These are phyloP conservation scores for Nemopilema nomurai DNA, from an alignment of 30 jellyfish, hydroid and myxozoan species.

Conservation along the genomic window DNA sequence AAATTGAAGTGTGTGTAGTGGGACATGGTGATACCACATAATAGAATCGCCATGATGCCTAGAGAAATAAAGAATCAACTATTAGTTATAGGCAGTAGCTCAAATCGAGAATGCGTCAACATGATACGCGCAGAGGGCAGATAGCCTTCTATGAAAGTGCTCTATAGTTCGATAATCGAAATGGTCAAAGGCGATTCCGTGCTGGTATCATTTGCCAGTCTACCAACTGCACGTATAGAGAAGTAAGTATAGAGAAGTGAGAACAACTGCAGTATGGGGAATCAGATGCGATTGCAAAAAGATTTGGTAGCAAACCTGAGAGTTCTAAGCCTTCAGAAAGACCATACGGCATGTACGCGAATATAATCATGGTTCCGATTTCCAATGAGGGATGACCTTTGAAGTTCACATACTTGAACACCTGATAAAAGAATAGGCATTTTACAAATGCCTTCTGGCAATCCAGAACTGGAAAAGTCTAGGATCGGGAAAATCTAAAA, in stretches of 20 bases:
- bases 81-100: not conserved
- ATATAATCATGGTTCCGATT: constrained; percentile 72
- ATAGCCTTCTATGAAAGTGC: too few species aligned
- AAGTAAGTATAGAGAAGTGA: not conserved
- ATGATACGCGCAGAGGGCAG: too few species aligned
- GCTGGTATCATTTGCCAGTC: too few species aligned
- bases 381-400: constrained; percentile 86
- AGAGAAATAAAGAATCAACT: not conserved
- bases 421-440: not conserved
- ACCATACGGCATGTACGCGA: constrained; percentile 97
- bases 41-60: constrained; percentile 93
- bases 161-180: too few species aligned
- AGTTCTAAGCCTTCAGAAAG: constrained; percentile 83
- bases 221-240: too few species aligned
- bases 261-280: not conserved
- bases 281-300: not conserved
- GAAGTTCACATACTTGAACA: constrained; percentile 64
- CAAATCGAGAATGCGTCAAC: not conserved
- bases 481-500: too few species aligned
- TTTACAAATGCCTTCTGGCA: not conserved
- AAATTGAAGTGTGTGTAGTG: constrained; percentile 91
- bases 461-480: not conserved
- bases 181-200: too few species aligned
- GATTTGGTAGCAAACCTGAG: constrained; percentile 69
- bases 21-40: constrained; percentile 95